Percentiles rank a stretch among this genome's conserved stretches.
phyloP scores from a whole-genome alignment of 2,113 vertebrate genomes.

The Pygoscelis antarcticus region DNA sequence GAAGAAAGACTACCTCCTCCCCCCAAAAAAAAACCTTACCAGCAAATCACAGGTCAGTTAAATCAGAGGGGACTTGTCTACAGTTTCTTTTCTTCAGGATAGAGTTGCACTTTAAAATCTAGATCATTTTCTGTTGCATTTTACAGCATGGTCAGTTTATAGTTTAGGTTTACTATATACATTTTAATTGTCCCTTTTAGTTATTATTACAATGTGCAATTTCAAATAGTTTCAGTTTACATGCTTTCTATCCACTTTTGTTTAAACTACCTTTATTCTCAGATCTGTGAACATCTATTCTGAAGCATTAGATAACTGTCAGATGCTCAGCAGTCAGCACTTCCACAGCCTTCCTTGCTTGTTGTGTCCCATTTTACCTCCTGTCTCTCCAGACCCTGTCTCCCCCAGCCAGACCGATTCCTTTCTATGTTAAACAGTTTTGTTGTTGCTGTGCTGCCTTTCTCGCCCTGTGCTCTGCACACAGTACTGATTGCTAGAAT shows the following conservation, averaged over 20 bases:
- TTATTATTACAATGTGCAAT: not conserved
- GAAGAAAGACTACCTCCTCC: not conserved
- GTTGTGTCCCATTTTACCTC: not conserved
- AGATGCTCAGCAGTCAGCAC: not conserved
- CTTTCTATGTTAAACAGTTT: not conserved
- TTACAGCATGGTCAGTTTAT: not conserved
- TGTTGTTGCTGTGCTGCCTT: not conserved
- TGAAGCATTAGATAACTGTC: not conserved
- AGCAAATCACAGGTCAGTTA: not conserved
- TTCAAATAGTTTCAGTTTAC: not conserved
- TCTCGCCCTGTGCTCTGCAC: not conserved
- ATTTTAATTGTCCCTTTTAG: not conserved
- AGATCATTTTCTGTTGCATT: not conserved
- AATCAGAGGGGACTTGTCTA: not conserved
- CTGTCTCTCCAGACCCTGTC: not conserved
- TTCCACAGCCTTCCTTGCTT: not conserved
- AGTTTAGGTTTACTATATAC: not conserved
- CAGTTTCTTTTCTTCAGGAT: not conserved
- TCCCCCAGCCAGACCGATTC: not conserved
- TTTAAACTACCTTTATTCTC: not conserved
- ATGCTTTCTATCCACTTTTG: not conserved
- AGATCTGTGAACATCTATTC: not conserved
- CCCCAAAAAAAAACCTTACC: accelerated
- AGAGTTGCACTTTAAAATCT: not conserved
- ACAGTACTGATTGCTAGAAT: not conserved